phyloP scores from a whole-genome alignment of 2,797 vertebrate genomes.

The Gobio occitaniae region DNA sequence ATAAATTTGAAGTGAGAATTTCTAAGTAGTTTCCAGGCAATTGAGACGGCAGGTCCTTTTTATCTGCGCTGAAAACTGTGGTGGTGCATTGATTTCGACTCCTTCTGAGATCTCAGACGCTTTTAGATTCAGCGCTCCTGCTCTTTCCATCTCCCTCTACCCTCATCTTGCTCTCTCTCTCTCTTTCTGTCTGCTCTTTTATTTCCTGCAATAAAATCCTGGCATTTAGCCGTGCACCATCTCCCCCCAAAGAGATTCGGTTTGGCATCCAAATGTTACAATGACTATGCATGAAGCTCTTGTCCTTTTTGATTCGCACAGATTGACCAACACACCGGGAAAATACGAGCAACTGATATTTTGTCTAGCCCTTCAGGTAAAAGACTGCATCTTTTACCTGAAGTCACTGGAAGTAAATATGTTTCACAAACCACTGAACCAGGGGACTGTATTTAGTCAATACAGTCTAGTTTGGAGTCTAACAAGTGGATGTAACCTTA shows the following conservation, averaged over 20 bases:
- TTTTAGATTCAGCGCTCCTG: slow-evolving; percentile 80
- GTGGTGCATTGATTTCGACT: slow-evolving; percentile 87
- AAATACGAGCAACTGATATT: slow-evolving; percentile 67
- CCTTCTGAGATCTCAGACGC: slow-evolving; percentile 86
- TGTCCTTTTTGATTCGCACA: slow-evolving; percentile 64
- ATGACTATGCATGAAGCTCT: slow-evolving; percentile 67
- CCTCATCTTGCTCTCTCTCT: slow-evolving; percentile 70
- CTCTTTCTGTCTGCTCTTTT: slow-evolving; percentile 71
- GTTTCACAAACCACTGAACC: slow-evolving; percentile 72
- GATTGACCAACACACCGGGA: slow-evolving; percentile 60
- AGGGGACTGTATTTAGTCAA: slow-evolving; percentile 65
- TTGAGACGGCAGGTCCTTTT: slow-evolving; percentile 85
- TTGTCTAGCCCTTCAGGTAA: slow-evolving; percentile 67
- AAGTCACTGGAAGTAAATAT: slow-evolving; percentile 64
- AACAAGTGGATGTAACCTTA: slow-evolving; percentile 52
- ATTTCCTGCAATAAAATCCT: slow-evolving; percentile 78
- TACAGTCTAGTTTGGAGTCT: slow-evolving; percentile 63
- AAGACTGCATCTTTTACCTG: slow-evolving; percentile 36
- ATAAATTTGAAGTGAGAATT: slow-evolving; percentile 86
- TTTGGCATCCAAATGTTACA: slow-evolving; percentile 72
- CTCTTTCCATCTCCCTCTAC: slow-evolving; percentile 38
- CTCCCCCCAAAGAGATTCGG: slow-evolving; percentile 72
- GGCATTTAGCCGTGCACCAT: slow-evolving; percentile 78
- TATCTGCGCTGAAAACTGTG: slow-evolving; percentile 84
- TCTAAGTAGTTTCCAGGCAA: slow-evolving; percentile 86